Base-by-base conservation (phyloP, 2,888 invertebrate species). In the Therioaphis trifolii region DNA sequence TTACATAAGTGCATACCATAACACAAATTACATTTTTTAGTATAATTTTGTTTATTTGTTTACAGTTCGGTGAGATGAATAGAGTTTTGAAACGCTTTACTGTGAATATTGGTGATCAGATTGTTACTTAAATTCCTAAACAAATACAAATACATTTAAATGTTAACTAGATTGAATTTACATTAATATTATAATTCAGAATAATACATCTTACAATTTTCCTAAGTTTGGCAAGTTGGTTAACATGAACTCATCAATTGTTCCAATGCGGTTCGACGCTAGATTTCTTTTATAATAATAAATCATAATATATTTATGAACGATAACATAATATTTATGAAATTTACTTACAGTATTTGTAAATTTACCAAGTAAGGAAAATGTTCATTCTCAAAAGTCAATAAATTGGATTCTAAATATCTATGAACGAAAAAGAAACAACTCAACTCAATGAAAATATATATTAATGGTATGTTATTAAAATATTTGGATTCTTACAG, bases 11-110 rank as follows among this genome's bases (percentile, higher is more conserved):
- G n/a, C n/a, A n/a, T n/a, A n/a, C n/a, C n/a, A n/a, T n/a, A n/a
- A n/a, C n/a, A n/a, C n/a, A n/a, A n/a, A n/a, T n/a, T n/a, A n/a
- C n/a, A n/a, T n/a, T n/a, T 61, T 61, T 61, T 24, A 0, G 14
- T 14, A 12, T 9, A 1, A 63, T 15, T 63, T 63, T 12, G 18
- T 76, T 63, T 63, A 35, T 46, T 27, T 78, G 21, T n/a, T 91
- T 88, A 92, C 91, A 92, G 88, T 87, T 91, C 91, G 84, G 88
- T 86, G 27, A 92, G 88, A 71, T 89, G 87, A 15, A 86, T 86
- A 66, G 90, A 87, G 86, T 89, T 89, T 80, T 86, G 87, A 87
- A 92, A 91, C 43, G 91, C 90, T 63, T 87, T 87, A 75, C 88
- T 87, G 85, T 89, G 88, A 80, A 92, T 89, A 72, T 18, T 88